phyloP scores from a whole-genome alignment of 1,140 invertebrate genomes.

The Listronotus oregonensis region DNA sequence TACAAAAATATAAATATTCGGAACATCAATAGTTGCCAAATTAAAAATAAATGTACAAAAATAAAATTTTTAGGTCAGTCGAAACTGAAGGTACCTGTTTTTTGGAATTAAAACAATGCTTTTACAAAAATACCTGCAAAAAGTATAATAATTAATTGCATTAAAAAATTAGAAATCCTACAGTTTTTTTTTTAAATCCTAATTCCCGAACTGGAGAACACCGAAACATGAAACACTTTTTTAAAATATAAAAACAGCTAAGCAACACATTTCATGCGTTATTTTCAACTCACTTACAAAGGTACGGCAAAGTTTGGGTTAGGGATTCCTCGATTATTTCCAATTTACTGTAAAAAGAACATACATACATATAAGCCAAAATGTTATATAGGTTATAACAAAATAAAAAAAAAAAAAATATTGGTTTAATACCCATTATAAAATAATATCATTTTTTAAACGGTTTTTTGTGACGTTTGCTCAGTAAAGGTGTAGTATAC shows the following conservation, averaged over 20 bases:
- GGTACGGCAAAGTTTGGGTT: conserved; percentile 11
- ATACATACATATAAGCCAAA: background rate
- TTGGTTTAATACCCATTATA: too few relatives aligned
- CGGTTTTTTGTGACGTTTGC: too few relatives aligned
- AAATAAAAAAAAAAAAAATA: too few relatives aligned
- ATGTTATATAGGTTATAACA: too few relatives aligned
- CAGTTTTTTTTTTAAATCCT: background rate
- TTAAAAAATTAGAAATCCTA: conserved; percentile 3
- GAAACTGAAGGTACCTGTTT: too few relatives aligned
- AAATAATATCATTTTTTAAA: too few relatives aligned
- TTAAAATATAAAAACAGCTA: conserved; percentile 10
- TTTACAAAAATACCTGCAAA: conserved; percentile 17
- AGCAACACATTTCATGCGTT: conserved; percentile 16
- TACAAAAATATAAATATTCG: too few relatives aligned
- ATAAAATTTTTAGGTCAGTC: too few relatives aligned
- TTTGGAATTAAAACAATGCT: background rate
- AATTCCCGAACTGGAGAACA: background rate
- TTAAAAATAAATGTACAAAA: too few relatives aligned
- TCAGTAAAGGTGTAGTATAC: too few relatives aligned
- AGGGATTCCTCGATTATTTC: background rate
- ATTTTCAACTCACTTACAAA: conserved; percentile 15
- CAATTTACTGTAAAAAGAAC: conserved; percentile 7
- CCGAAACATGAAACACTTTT: conserved; percentile 16
- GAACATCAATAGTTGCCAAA: too few relatives aligned
- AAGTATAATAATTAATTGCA: too few relatives aligned